Evolutionary conservation across 1,140 invertebrate species (phyloP).

Genomic region (Ephestia elutella): DNA sequence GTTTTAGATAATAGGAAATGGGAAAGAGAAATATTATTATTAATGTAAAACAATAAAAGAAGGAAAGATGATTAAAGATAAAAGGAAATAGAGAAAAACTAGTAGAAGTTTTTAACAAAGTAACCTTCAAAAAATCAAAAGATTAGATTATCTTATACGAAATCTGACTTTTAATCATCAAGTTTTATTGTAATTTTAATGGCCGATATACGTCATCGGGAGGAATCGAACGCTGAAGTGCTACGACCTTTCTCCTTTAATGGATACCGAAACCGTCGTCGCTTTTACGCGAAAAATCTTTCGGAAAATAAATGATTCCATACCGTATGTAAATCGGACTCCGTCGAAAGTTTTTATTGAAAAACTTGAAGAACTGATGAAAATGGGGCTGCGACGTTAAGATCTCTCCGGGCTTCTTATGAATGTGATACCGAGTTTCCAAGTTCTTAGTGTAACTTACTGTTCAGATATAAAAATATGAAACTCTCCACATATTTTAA

Average conservation of each 20-base stretch:
- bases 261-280: conserved; percentile 52
- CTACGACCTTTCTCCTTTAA: conserved; percentile 52
- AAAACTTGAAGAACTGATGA: conserved; percentile 70
- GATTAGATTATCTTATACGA: no score
- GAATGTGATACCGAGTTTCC: conserved; percentile 46
- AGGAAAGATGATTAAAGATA: no score
- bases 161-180: background rate
- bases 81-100: no score
- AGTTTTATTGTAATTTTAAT: conserved; percentile 46
- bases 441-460: conserved; percentile 35
- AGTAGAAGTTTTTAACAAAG: no score
- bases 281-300: conserved; percentile 58
- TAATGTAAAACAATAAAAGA: no score
- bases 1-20: no score
- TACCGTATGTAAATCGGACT: conserved; percentile 67
- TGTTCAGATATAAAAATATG: conserved; percentile 7
- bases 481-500: conserved; percentile 6
- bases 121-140: no score
- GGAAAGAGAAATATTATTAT: no score
- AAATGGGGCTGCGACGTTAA: conserved; percentile 54
- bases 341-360: conserved; percentile 71
- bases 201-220: conserved; percentile 21
- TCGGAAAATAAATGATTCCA: conserved; percentile 65
- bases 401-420: conserved; percentile 47
- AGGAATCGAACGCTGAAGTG: conserved; percentile 27